Base-by-base conservation (phyloP, 2,888 invertebrate species). In the Limenitis camilla region DNA sequence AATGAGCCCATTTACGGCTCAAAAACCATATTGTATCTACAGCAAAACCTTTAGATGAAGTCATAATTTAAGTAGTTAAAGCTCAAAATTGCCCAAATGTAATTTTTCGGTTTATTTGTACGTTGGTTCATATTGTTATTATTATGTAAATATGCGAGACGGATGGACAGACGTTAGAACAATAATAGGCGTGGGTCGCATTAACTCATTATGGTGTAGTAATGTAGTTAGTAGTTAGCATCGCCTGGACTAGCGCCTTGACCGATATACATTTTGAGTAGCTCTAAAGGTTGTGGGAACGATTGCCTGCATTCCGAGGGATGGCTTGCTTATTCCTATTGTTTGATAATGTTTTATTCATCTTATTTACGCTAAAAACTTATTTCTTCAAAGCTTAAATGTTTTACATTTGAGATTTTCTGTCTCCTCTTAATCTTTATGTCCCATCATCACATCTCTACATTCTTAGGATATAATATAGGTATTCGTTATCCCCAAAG, bases 111-210 rank as follows among this genome's bases (percentile, higher is more conserved):
- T 46, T 40, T 33, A 51, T 4, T 8, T 10, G 45, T 56, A 61
- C 32, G 19, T 67, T 69, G 66, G 71, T 66, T 65, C 68, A 72
- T 72, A 76, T 78, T 77, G 74, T 77, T 79, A 80, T 78, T 82
- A 76, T 74, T 78, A 80, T 78, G 71, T 77, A 80, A 74, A 76
- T 73, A 71, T 63, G 68, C 65, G 65, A 57, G 59, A 58, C 64
- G 66, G 67, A 73, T 76, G 77, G 84, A 84, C 81, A 73, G 66
- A 76, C 74, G 73, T 70, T 67, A 75, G 79, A 85, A 86, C 85
- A 87, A 86, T 86, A 76, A 72, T 66, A 71, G 81, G 84, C 77
- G 86, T 87, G 80, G 86, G 86, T 67, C 59, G 78, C 69, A 78
- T 81, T 80, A 78, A 81, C 79, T 83, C 81, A 82, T 81, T 80